A percentile compares a stretch with the other conserved stretches of the same genome.
phyloP scores from a whole-genome alignment of 2,797 vertebrate species.

The Aplochiton taeniatus region DNA sequence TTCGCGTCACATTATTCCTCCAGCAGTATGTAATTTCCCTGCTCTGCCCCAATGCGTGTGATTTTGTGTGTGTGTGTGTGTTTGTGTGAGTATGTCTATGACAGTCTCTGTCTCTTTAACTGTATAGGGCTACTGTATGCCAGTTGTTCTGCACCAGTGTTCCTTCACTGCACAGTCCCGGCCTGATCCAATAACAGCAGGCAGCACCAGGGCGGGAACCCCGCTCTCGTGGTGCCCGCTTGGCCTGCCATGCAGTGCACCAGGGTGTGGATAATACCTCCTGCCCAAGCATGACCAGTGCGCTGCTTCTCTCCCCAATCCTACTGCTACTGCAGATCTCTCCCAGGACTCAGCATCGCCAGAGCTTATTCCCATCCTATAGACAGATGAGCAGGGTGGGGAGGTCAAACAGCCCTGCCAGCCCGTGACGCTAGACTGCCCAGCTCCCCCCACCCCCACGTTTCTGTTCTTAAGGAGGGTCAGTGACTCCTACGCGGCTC shows the following conservation, averaged over 20 bases:
- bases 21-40: too few species aligned
- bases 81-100: constrained; percentile 19
- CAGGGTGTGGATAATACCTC: constrained; percentile 64
- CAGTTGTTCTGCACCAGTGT: constrained; percentile 53
- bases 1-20: too few species aligned
- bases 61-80: constrained; percentile 12
- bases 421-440: not conserved
- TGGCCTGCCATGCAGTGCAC: constrained; percentile 65
- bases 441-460: not conserved
- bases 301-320: not conserved
- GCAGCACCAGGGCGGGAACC: constrained; percentile 26
- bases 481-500: not conserved
- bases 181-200: constrained; percentile 54
- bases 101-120: constrained; percentile 40
- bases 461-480: not conserved
- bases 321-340: constrained; percentile 43
- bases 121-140: constrained; percentile 54
- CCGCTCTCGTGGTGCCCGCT: constrained; percentile 59
- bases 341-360: constrained; percentile 42
- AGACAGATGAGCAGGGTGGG: not conserved
- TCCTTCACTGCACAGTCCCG: constrained; percentile 41
- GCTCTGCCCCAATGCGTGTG: not conserved
- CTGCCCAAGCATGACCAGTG: constrained; percentile 36
- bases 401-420: not conserved
- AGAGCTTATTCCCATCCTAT: constrained; percentile 26